Evolutionary conservation across 2,888 invertebrate species (phyloP).

Genomic region (Synanthedon formicaeformis): DNA sequence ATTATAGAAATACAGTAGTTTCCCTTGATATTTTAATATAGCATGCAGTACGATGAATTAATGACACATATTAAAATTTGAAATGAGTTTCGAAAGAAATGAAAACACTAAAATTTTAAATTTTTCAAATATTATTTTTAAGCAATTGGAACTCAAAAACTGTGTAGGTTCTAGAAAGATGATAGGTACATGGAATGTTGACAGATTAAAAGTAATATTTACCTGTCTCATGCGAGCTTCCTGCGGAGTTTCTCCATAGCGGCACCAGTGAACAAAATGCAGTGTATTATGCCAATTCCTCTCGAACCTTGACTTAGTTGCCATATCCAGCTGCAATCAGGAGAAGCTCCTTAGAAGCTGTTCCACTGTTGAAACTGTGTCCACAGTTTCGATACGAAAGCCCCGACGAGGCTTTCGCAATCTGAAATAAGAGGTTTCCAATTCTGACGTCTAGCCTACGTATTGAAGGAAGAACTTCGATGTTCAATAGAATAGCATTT

Average conservation of each 20-base stretch:
- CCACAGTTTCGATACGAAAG: conserved; percentile 58
- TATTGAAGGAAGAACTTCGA: conserved; percentile 34
- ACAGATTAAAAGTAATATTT: conserved; percentile 23
- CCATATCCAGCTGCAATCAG: conserved; percentile 71
- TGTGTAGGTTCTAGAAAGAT: conserved; percentile 19
- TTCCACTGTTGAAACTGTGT: conserved; percentile 29
- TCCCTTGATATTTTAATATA: not conserved
- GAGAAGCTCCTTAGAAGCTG: conserved; percentile 66
- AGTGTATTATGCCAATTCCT: conserved; percentile 76
- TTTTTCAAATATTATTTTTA: not conserved
- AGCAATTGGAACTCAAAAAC: not conserved
- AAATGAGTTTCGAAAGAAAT: too few relatives aligned
- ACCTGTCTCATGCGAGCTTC: conserved; percentile 79
- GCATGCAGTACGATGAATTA: not conserved
- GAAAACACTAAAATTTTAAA: too few relatives aligned
- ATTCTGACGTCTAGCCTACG: conserved; percentile 58
- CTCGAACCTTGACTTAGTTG: conserved; percentile 70
- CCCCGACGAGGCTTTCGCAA: conserved; percentile 56
- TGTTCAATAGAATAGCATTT: conserved; percentile 11
- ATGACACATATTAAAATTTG: too few relatives aligned
- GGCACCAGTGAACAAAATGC: conserved; percentile 78
- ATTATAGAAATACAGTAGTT: not conserved
- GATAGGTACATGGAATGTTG: too few relatives aligned
- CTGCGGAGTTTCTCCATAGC: conserved; percentile 76
- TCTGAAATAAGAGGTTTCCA: conserved; percentile 70